Percentiles rank a stretch among this genome's conserved stretches.
phyloP scores from a whole-genome alignment of 2,113 vertebrate species.

The Nibea coibor region DNA sequence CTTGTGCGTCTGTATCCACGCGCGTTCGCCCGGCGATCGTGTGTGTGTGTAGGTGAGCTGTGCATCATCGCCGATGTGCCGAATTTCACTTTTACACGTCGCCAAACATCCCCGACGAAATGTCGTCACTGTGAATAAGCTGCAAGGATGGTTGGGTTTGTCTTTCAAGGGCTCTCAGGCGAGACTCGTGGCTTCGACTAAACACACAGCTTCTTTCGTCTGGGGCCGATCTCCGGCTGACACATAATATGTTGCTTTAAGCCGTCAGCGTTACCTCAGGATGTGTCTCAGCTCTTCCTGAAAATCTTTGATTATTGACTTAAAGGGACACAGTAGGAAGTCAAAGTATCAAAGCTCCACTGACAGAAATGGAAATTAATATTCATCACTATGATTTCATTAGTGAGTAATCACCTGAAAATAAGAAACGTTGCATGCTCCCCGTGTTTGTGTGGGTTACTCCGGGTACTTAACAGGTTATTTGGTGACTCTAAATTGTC shows the following conservation, averaged over 20 bases:
- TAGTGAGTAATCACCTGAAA: too few relatives aligned
- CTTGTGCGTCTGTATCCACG: slow-evolving; percentile 1
- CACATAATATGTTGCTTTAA: background rate
- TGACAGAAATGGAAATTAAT: too few relatives aligned
- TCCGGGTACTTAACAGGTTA: too few relatives aligned
- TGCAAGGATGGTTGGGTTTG: slow-evolving; percentile 30
- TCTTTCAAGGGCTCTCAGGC: slow-evolving; percentile 24
- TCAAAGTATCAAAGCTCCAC: too few relatives aligned
- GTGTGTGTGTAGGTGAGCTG: background rate
- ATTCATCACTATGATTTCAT: too few relatives aligned
- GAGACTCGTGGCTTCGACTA: slow-evolving; percentile 22
- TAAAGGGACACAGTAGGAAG: background rate
- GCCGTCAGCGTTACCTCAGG: background rate
- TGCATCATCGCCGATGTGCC: background rate
- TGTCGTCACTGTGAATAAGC: background rate
- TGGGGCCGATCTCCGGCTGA: slow-evolving; percentile 27
- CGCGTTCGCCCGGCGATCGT: background rate
- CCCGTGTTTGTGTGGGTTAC: too few relatives aligned
- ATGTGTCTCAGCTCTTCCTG: background rate
- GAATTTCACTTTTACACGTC: slow-evolving; percentile 7
- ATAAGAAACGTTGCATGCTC: too few relatives aligned
- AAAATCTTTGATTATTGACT: background rate
- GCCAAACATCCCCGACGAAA: background rate
- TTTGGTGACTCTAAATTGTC: too few relatives aligned
- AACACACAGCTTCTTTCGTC: slow-evolving; percentile 5